Base-by-base conservation (phyloP, 2,888 invertebrate genomes). In the Protophormia terraenovae region DNA sequence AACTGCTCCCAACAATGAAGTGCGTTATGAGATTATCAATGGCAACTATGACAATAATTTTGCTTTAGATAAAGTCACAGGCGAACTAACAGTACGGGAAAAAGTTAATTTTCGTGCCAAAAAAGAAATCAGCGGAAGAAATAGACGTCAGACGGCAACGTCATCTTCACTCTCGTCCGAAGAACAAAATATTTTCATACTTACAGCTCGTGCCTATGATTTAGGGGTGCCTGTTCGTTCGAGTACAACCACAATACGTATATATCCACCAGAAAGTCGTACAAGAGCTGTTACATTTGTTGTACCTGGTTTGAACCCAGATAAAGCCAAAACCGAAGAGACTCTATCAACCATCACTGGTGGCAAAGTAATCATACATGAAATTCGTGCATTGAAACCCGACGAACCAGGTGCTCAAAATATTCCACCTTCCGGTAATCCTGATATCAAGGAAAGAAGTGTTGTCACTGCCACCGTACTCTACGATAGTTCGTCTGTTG, bases 141-240 rank as follows among this genome's bases (percentile, higher is more conserved):
- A 79, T 45, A 83, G 87, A 29, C 86, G 90, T 50, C 87, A 89
- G 58, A 67, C 79, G 19, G 58, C 77, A 67, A 64, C 82, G 10
- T 64, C 79, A 86, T 84, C 66, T 38, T 72, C 38, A 7, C 87
- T 67, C 53, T 66, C 60, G 10, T 53, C 84, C 0, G 79, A 77
- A 16, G 88, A 88, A 3, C 76, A 84, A 38, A 89, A 89, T 62
- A 79, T 91, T 58, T 95, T 95, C 87, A 94, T 95, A n/a, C 92
- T 97, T 6, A 96, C 94, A 73, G 95, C 96, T 14, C 94, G 97
- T 90, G 97, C 97, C 2, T 97, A 96, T 90, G 98, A 98, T 93
- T 94, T 97, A 85, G 97, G 98, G 0, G 94, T 96, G 1, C 98
- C 98, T 2, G 95, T 96, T 90, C 93, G 95, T 79, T 96, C 94